phyloP scores from a whole-genome alignment of 2,888 invertebrate genomes.

The Volucella inflata region DNA sequence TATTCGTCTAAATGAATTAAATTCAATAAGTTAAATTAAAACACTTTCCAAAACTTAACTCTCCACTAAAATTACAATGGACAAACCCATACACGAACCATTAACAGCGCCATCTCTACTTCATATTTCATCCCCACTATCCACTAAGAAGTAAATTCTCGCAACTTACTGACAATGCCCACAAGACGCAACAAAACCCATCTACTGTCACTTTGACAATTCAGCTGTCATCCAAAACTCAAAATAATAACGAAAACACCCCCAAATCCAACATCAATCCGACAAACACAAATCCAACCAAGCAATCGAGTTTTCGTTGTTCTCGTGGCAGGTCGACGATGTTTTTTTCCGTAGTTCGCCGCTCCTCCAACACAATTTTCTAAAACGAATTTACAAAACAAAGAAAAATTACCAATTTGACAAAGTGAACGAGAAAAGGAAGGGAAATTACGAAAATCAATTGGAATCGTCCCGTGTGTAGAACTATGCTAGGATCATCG shows the following conservation, averaged over 20 bases:
- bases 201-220: slow-evolving; percentile 35
- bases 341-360: slow-evolving; percentile 41
- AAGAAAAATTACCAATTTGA: neutral
- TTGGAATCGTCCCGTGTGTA: no score
- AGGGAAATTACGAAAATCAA: no score
- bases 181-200: neutral
- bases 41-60: no score
- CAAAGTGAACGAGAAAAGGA: no score
- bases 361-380: slow-evolving; percentile 21
- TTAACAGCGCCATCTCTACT: slow-evolving; percentile 1
- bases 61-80: neutral
- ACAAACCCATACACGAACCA: neutral
- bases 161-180: slow-evolving; percentile 4
- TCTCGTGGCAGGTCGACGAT: slow-evolving; percentile 53
- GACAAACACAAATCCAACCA: slow-evolving; percentile 44
- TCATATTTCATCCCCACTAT: neutral
- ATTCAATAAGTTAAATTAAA: no score
- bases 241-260: slow-evolving; percentile 9
- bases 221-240: slow-evolving; percentile 17
- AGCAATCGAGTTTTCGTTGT: slow-evolving; percentile 66
- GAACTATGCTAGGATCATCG: no score
- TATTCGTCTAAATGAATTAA: no score
- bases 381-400: slow-evolving; percentile 3
- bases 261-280: slow-evolving; percentile 42
- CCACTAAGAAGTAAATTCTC: neutral